Evolutionary conservation across 2,888 invertebrate genomes (phyloP).

Genomic region (Fabriciana adippe): DNA sequence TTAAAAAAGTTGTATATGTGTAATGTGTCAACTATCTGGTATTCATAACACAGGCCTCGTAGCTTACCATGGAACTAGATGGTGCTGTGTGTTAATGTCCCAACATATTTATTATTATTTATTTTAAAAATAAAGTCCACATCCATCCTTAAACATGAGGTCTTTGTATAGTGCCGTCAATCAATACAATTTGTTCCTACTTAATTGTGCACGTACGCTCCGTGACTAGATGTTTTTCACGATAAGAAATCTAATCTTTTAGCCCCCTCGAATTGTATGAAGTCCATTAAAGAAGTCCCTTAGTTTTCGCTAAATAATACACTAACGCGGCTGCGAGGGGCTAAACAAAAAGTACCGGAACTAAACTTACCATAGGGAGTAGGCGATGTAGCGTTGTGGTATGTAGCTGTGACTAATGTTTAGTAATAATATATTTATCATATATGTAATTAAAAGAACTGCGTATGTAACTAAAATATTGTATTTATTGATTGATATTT

Average conservation of each 20-base stretch:
- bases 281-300: slow-evolving; percentile 76
- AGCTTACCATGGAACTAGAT: too few relatives aligned
- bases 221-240: slow-evolving; percentile 56
- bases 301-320: slow-evolving; percentile 78
- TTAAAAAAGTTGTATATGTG: too few relatives aligned
- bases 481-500: background rate
- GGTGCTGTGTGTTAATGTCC: too few relatives aligned
- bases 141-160: background rate
- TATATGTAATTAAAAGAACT: background rate
- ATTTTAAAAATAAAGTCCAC: too few relatives aligned
- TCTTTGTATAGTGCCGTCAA: slow-evolving; percentile 35
- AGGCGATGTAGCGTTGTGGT: slow-evolving; percentile 54
- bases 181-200: slow-evolving; percentile 45
- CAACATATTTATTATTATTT: too few relatives aligned
- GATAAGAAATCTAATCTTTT: slow-evolving; percentile 80
- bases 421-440: background rate
- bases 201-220: slow-evolving; percentile 44
- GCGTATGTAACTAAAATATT: background rate
- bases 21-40: too few relatives aligned
- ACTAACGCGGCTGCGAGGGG: slow-evolving; percentile 66
- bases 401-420: slow-evolving; percentile 43
- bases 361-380: slow-evolving; percentile 74
- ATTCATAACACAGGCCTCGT: too few relatives aligned
- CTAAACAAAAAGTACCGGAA: slow-evolving; percentile 78
- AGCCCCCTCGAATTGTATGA: slow-evolving; percentile 63